These are phyloP conservation scores for Lithosia quadra DNA, from an alignment of 2,888 invertebrate genomes.

Conservation along the genomic window DNA sequence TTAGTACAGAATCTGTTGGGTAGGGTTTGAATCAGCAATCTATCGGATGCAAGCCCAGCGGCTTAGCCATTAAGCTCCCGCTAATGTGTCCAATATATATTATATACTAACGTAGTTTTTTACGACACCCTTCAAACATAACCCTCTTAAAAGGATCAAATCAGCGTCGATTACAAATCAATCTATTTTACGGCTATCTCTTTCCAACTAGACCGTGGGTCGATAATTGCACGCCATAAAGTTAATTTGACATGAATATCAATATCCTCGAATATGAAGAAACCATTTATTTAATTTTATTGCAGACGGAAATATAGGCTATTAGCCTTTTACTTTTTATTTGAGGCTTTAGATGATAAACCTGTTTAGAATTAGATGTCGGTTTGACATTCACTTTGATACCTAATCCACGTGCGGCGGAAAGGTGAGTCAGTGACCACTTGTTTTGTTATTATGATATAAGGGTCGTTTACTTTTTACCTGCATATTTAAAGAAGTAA, in stretches of 20 bases:
- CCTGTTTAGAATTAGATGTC: slow-evolving; percentile 13
- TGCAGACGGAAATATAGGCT: slow-evolving; percentile 11
- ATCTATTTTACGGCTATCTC: slow-evolving; percentile 16
- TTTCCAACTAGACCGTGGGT: slow-evolving; percentile 7
- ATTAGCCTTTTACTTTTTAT: slow-evolving; percentile 13
- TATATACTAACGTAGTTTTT: neutral
- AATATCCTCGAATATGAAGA: slow-evolving; percentile 21
- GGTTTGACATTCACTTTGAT: neutral
- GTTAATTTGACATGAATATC: slow-evolving; percentile 38
- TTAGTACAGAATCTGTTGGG: neutral
- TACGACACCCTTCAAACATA: slow-evolving; percentile 15
- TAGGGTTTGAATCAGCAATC: neutral
- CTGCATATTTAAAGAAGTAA: neutral
- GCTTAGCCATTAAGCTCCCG: neutral
- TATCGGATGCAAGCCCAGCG: neutral
- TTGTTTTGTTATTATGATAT: neutral
- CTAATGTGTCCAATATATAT: neutral
- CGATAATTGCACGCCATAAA: slow-evolving; percentile 26
- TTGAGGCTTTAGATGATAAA: slow-evolving; percentile 12
- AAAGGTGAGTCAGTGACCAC: neutral
- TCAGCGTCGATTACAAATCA: slow-evolving; percentile 40
- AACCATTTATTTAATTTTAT: slow-evolving; percentile 27
- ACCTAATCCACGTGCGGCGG: neutral
- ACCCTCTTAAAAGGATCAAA: slow-evolving; percentile 44
- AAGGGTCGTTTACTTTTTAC: neutral